Evolutionary conservation across 2,888 invertebrate species (phyloP).

Genomic region (Hypselothyrea guttata): DNA sequence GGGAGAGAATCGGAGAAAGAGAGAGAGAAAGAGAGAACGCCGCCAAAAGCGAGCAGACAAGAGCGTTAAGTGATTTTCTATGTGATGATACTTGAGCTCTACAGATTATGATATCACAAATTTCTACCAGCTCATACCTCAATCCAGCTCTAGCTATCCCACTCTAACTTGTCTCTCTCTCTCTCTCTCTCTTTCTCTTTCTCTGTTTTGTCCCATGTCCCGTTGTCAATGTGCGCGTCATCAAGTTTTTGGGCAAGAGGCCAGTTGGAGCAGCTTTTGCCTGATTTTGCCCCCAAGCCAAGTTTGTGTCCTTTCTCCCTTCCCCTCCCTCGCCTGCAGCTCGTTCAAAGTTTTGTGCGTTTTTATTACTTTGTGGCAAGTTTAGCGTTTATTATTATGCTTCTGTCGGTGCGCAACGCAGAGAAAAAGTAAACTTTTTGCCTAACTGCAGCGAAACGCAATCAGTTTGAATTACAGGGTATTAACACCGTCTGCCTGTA

Average conservation of each 20-base stretch:
- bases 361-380: conserved; percentile 71
- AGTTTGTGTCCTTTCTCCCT: background rate
- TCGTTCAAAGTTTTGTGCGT: conserved; percentile 74
- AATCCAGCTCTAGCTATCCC: conserved; percentile 2
- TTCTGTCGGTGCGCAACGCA: conserved; percentile 16
- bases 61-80: conserved; percentile 76
- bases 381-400: conserved; percentile 57
- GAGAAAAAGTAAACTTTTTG: conserved; percentile 12
- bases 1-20: conserved; percentile 2
- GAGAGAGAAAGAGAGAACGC: conserved; percentile 5
- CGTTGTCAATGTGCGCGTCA: conserved; percentile 61
- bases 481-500: conserved; percentile 9
- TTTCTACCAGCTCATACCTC: conserved; percentile 25
- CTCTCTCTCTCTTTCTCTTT: background rate
- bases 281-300: conserved; percentile 13
- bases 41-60: conserved; percentile 40
- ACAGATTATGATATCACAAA: conserved; percentile 74
- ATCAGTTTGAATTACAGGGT: conserved; percentile 43
- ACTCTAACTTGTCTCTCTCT: background rate
- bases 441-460: conserved; percentile 20
- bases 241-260: conserved; percentile 69
- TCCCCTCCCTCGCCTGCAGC: conserved; percentile 15
- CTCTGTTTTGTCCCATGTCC: conserved; percentile 7
- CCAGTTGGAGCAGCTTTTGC: conserved; percentile 52
- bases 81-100: conserved; percentile 77